These are phyloP conservation scores for Anagrus nilaparvatae DNA, from an alignment of 1,140 invertebrate species.

Conservation along the genomic window DNA sequence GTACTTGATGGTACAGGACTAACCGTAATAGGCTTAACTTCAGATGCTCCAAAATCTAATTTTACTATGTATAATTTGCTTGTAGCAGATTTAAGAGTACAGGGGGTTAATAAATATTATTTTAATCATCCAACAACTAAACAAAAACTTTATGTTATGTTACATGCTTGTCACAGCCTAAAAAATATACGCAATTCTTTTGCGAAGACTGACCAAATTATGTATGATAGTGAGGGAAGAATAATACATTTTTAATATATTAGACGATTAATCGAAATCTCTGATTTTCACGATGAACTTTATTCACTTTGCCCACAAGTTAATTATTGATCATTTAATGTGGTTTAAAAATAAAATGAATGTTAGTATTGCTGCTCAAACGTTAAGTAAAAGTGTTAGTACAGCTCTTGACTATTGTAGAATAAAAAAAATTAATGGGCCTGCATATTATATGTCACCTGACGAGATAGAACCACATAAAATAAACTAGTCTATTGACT, in stretches of 20 bases:
- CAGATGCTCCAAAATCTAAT: slow-evolving; percentile 16
- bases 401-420: neutral
- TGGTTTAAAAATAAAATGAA: slow-evolving; percentile 4
- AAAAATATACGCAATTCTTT: slow-evolving; percentile 21
- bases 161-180: slow-evolving; percentile 20
- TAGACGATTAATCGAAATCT: neutral
- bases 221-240: slow-evolving; percentile 11
- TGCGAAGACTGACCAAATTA: slow-evolving; percentile 6
- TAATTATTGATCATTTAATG: neutral
- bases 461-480: no score
- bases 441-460: no score
- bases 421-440: neutral
- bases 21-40: slow-evolving; percentile 14
- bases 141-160: slow-evolving; percentile 19
- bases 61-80: slow-evolving; percentile 13
- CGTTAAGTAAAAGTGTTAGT: neutral
- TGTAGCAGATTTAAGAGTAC: slow-evolving; percentile 13
- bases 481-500: no score
- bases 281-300: neutral
- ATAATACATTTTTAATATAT: slow-evolving; percentile 6
- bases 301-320: slow-evolving; percentile 1
- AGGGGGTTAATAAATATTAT: slow-evolving; percentile 9
- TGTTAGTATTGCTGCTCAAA: neutral
- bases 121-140: slow-evolving; percentile 17
- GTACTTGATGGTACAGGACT: slow-evolving; percentile 11